phyloP scores from a whole-genome alignment of 1,140 invertebrate species.

The Drosophila persimilis region DNA sequence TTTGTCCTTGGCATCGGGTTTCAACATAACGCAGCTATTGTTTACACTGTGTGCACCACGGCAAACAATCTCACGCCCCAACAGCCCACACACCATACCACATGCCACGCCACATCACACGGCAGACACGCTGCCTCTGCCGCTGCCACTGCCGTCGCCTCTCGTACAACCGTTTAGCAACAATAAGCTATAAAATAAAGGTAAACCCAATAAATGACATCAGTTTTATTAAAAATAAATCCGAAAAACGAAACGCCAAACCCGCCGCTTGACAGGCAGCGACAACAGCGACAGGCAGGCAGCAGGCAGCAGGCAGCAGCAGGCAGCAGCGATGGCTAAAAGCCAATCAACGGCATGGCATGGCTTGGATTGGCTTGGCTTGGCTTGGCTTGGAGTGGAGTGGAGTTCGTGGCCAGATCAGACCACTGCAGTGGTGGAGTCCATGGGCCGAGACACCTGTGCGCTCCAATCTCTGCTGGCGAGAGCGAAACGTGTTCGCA shows the following conservation, averaged over 20 bases:
- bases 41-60: constrained; percentile 20
- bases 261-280: constrained; percentile 35
- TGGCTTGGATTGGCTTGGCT: not conserved
- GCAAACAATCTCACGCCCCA: constrained; percentile 21
- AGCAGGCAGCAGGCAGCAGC: constrained; percentile 42
- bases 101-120: constrained; percentile 17
- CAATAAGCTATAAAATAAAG: constrained; percentile 69
- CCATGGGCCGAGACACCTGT: constrained; percentile 61
- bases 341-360: constrained; percentile 48
- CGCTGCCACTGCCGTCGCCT: constrained; percentile 12
- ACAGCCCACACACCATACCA: constrained; percentile 22
- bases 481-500: constrained; percentile 70
- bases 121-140: constrained; percentile 6
- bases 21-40: not conserved
- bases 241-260: constrained; percentile 32
- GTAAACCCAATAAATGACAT: constrained; percentile 68
- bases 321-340: constrained; percentile 34
- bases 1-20: no score
- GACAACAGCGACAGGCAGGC: constrained; percentile 24
- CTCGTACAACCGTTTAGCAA: constrained; percentile 52
- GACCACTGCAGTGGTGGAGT: constrained; percentile 7
- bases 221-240: constrained; percentile 64
- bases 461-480: constrained; percentile 41
- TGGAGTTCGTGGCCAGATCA: constrained; percentile 3
- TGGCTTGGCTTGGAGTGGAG: not conserved